Percentiles rank a stretch among this genome's conserved stretches.
Evolutionary conservation across 2,113 vertebrate genomes (phyloP).

Genomic region (Rattus norvegicus): GRCr8 NC_086024.1:38579501-38580000

Average conservation of each 20-base stretch:
- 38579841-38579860: slow-evolving; percentile 84
- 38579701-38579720: slow-evolving; percentile 78
- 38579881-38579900: slow-evolving; percentile 75
- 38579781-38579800: slow-evolving; percentile 59
- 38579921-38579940: slow-evolving; percentile 82
- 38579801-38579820: slow-evolving; percentile 66
- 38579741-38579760: slow-evolving; percentile 67
- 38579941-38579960: slow-evolving; percentile 62
- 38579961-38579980: background rate
- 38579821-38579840: slow-evolving; percentile 57
- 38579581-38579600: slow-evolving; percentile 47
- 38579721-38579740: slow-evolving; percentile 67
- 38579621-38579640: slow-evolving; percentile 31
- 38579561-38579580: background rate
- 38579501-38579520: background rate
- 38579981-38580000: background rate
- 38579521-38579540: background rate
- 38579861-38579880: slow-evolving; percentile 80
- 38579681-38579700: slow-evolving; percentile 74
- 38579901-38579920: slow-evolving; percentile 76
- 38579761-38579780: slow-evolving; percentile 69
- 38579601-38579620: slow-evolving; percentile 54
- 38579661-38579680: slow-evolving; percentile 47
- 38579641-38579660: slow-evolving; percentile 55
- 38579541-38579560: background rate